Percentiles rank a stretch among this genome's conserved stretches.
Conservation (phyloP, 2,888 invertebrate genomes). For the Orthosia incerta region DNA sequence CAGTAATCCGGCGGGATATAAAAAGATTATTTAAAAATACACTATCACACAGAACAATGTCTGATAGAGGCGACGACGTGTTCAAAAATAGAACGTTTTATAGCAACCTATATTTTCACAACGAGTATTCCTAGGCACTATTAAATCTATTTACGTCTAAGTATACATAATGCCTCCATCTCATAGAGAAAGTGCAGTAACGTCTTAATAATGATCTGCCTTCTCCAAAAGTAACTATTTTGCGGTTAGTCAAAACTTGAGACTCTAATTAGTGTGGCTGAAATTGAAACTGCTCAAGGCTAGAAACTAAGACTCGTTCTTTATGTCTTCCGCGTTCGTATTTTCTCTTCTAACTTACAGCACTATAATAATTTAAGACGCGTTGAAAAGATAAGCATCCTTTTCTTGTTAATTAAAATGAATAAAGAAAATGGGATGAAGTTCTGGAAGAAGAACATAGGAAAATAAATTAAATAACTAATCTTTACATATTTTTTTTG, state of each 20-base stretch:
- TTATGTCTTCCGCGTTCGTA: slow-evolving; percentile 33
- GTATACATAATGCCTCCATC: not conserved
- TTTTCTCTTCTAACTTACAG: slow-evolving; percentile 36
- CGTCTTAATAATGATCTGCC: not conserved
- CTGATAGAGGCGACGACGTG: too few relatives aligned
- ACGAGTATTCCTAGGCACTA: too few relatives aligned
- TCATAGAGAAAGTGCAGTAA: not conserved
- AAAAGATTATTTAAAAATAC: too few relatives aligned
- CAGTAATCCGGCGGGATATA: too few relatives aligned
- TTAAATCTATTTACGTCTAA: too few relatives aligned
- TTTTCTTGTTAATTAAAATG: slow-evolving; percentile 35
- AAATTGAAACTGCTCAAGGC: slow-evolving; percentile 32
- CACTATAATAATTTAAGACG: slow-evolving; percentile 39
- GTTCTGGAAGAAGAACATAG: slow-evolving; percentile 3
- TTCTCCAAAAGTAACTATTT: slow-evolving; percentile 25
- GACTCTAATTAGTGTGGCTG: slow-evolving; percentile 40
- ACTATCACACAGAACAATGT: too few relatives aligned
- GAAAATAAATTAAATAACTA: not conserved
- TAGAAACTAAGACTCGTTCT: slow-evolving; percentile 24
- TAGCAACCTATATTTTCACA: too few relatives aligned
- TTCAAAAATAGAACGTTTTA: too few relatives aligned
- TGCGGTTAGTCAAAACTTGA: slow-evolving; percentile 21
- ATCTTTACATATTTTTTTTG: not conserved
- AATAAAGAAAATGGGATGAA: slow-evolving; percentile 29
- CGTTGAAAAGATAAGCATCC: slow-evolving; percentile 38